Conservation (phyloP, 1,140 invertebrate species). For the Sinella curviseta region DNA sequence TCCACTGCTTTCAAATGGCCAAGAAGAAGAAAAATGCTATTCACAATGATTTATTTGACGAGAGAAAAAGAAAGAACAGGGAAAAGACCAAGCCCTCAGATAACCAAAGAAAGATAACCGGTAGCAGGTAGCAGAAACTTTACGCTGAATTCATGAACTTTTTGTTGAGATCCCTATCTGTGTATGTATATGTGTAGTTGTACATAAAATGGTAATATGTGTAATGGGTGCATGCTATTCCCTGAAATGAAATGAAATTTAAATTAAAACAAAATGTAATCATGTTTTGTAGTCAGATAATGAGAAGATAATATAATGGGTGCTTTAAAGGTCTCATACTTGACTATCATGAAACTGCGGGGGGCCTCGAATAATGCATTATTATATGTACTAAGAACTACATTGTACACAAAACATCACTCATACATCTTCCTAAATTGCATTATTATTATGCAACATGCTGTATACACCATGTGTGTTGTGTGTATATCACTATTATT, state of each 20-base stretch:
- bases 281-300: constrained; percentile 22
- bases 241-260: not conserved
- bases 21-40: not conserved
- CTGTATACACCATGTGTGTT: not conserved
- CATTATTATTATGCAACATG: not conserved
- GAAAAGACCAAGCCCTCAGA: constrained; percentile 11
- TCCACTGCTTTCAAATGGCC: no score
- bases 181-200: not conserved
- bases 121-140: not conserved
- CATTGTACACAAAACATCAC: no score
- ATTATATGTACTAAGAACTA: no score
- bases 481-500: not conserved
- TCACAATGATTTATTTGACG: constrained; percentile 6
- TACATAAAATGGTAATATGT: not conserved
- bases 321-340: constrained; percentile 10
- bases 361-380: constrained; percentile 3
- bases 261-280: constrained; percentile 18
- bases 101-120: not conserved
- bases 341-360: constrained; percentile 9
- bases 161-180: not conserved
- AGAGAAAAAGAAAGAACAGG: not conserved
- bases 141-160: not conserved
- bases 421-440: not conserved
- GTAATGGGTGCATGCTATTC: not conserved
- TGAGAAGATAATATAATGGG: constrained; percentile 23